Conservation (phyloP, 2,113 vertebrate species). For the Anoplopoma fimbria region DNA sequence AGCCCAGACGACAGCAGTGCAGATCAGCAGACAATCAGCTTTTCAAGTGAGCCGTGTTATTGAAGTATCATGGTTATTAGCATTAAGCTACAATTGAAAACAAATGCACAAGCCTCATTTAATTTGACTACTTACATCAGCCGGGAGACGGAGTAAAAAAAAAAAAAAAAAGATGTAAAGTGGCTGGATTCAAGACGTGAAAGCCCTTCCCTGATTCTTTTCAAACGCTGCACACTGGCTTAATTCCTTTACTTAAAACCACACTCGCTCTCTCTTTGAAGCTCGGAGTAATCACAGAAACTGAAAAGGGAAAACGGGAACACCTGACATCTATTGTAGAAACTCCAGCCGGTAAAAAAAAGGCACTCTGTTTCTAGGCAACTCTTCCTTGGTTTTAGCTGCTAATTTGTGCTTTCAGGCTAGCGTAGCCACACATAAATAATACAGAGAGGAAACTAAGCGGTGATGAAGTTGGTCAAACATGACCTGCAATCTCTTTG, state of each 20-base stretch:
- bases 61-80: slow-evolving; percentile 28
- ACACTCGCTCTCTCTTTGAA: slow-evolving; percentile 54
- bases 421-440: slow-evolving; percentile 65
- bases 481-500: slow-evolving; percentile 57
- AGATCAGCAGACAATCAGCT: slow-evolving; percentile 31
- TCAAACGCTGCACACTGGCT: slow-evolving; percentile 37
- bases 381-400: slow-evolving; percentile 64
- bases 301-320: slow-evolving; percentile 49
- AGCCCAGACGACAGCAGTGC: not conserved
- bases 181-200: slow-evolving; percentile 32
- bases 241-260: slow-evolving; percentile 54
- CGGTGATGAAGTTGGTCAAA: slow-evolving; percentile 66
- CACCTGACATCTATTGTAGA: slow-evolving; percentile 65
- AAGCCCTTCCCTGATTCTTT: slow-evolving; percentile 36
- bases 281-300: slow-evolving; percentile 58
- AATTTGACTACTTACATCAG: slow-evolving; percentile 36
- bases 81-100: slow-evolving; percentile 39
- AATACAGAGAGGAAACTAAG: slow-evolving; percentile 66
- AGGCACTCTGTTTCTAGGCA: slow-evolving; percentile 72
- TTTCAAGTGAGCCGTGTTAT: slow-evolving; percentile 27
- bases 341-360: slow-evolving; percentile 65
- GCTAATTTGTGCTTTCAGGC: slow-evolving; percentile 74
- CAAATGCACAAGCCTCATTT: slow-evolving; percentile 34
- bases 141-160: not conserved
- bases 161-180: slow-evolving; percentile 18